phyloP scores from a whole-genome alignment of 1,140 invertebrate species.

The Brachionus koreanus region DNA sequence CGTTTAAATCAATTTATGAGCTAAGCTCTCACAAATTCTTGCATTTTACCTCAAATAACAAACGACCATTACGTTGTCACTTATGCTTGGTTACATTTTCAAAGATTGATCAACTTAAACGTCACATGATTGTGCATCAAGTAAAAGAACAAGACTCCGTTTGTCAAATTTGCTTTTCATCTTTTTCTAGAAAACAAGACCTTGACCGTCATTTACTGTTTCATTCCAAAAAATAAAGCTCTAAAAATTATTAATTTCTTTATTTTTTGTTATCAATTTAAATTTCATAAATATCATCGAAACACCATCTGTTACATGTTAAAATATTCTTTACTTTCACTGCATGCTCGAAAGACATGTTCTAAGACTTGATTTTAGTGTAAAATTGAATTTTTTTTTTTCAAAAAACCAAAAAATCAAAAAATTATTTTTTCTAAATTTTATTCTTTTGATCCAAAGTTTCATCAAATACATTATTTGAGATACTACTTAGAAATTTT shows the following conservation, averaged over 20 bases:
- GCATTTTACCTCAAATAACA: slow-evolving; percentile 3
- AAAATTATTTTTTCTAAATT: no score
- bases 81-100: slow-evolving; percentile 44
- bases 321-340: no score
- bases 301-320: no score
- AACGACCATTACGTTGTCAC: slow-evolving; percentile 28
- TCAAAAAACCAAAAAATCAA: no score
- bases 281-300: no score
- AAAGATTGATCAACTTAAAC: slow-evolving; percentile 15
- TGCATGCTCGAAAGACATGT: no score
- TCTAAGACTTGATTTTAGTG: no score
- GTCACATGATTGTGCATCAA: slow-evolving; percentile 44
- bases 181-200: slow-evolving; percentile 42
- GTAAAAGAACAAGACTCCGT: slow-evolving; percentile 28
- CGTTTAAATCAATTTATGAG: background rate
- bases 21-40: background rate
- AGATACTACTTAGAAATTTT: no score
- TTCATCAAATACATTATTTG: no score
- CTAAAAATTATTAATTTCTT: background rate
- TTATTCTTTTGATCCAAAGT: no score
- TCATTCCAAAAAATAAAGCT: slow-evolving; percentile 18
- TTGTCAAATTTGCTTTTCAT: slow-evolving; percentile 41
- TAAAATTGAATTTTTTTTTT: no score
- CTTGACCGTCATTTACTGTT: slow-evolving; percentile 33
- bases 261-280: background rate